Evolutionary conservation across 2,113 vertebrate genomes (phyloP), one percentile per base, ranked within the genome.

Genomic region (Tragulus kanchil): DNA sequence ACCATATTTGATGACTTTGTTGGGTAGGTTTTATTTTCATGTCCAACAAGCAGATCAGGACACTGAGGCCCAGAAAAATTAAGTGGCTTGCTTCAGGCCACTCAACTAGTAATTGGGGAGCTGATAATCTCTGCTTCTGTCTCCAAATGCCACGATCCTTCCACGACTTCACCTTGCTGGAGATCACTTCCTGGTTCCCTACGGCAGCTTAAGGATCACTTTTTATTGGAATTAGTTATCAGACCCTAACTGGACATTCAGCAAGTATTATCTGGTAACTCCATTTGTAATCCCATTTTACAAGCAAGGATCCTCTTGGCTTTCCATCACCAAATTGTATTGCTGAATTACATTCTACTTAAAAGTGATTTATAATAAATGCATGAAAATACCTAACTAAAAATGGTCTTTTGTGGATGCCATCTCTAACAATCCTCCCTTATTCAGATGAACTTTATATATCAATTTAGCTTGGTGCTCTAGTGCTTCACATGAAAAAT

Each of bases 361-460:
- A 89, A 95, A 95, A 82, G 26, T 81, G 65, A 65, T 56, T 93
- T 85, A 88, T 65, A 93, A 91, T 31, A 78, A 78, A 97, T 28
- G 61, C 19, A 86, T 89, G 28, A 71, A 86, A 94, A 84, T 59
- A 92, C 45, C 77, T 89, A 48, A 45, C 31, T 75, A 87, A 64
- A 90, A 77, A 15, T 77, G 54, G 79, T 94, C 65, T 94, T 95
- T 96, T 90, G 19, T 78, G 23, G 93, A 64, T 78, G 85, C 1
- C 48, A 83, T 26, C 84, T 94, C 59, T 92, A 83, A 92, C 67
- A 95, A 96, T 21, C 58, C 69, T 94, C 81, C 79, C 45, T 94
- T 90, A 96, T 50, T 94, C 73, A 59, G 19, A 58, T 52, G 61
- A 86, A 89, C 48, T 78, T 48, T 93, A 42, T 78, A 87, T 73